Base-by-base conservation (phyloP, 2,113 vertebrate genomes). In the Lynx canadensis region DNA sequence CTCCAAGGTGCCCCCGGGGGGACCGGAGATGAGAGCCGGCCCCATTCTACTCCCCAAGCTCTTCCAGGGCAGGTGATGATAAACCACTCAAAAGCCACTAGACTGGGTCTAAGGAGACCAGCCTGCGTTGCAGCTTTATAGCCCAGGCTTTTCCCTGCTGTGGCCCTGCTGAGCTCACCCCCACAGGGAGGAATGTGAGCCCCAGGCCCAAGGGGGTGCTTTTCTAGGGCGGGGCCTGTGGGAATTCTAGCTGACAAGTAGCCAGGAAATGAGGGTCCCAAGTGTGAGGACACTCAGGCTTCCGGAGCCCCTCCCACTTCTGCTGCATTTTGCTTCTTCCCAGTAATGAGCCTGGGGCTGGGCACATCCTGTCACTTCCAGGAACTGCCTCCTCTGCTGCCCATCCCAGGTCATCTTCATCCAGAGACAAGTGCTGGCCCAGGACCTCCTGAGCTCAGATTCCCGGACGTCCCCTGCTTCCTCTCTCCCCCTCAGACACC, bases 291-390 rank as follows among this genome's bases (percentile, higher is more conserved):
- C 73, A 73, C 27, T 13, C 63, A 38, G 81, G 33, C 48, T 96
- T 97, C 97, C 23, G 79, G 97, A 86, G n/a, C 60, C 89, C 92
- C 6, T 68, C 94, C 74, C 68, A 23, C 66, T 69, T 33, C 57
- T 7, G 80, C 52, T 38, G 63, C 85, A 89, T 94, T 91, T 87
- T 23, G 12, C 38, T 89, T 52, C 80, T 97, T 98, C 87, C 97
- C 90, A 79, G 97, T 94, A 97, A 91, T 68, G 80, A 92, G 86
- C 41, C 74, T 18, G 5, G 10, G 88, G 27, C n/a, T 3, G n/a
- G 71, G 74, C 76, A 89, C 81, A 97, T 96, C 95, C 97, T 94
- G 95, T 45, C 95, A 29, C 57, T 97, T 97, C 94, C 95, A 92
- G 94, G 89, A 98, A 95, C 57, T 14, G 55, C 74, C 45, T 60